Percentiles rank a stretch among this genome's conserved stretches.
Evolutionary conservation across 2,113 vertebrate species (phyloP).

Genomic region (Austrofundulus limnaeus): DNA sequence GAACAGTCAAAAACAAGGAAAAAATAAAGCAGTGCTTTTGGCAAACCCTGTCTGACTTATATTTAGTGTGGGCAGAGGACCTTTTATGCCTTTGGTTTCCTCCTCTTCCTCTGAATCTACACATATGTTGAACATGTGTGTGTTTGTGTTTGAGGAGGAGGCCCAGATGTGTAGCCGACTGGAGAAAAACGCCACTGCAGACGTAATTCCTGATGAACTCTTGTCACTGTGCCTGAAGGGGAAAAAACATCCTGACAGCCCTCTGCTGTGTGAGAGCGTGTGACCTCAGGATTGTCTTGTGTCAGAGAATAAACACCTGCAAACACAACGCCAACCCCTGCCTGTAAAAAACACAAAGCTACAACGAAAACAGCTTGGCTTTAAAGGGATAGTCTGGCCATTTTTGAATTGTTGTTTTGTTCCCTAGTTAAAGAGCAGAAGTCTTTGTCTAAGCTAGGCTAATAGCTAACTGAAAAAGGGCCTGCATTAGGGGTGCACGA

Average conservation of each 20-base stretch:
- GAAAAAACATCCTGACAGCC: slow-evolving; percentile 28
- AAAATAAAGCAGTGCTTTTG: slow-evolving; percentile 73
- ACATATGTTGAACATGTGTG: slow-evolving; percentile 62
- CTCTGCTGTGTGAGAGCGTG: slow-evolving; percentile 23
- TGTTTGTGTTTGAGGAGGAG: slow-evolving; percentile 40
- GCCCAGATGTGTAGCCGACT: slow-evolving; percentile 78
- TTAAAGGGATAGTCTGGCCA: too few relatives aligned
- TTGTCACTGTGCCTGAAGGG: slow-evolving; percentile 63
- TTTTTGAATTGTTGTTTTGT: too few relatives aligned
- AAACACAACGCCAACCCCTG: slow-evolving; percentile 17
- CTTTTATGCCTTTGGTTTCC: slow-evolving; percentile 78
- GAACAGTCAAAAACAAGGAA: slow-evolving; percentile 64
- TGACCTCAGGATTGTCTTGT: slow-evolving; percentile 45
- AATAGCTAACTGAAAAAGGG: too few relatives aligned
- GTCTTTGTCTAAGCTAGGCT: too few relatives aligned
- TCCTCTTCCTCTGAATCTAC: slow-evolving; percentile 73
- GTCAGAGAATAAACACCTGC: slow-evolving; percentile 23
- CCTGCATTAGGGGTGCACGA: too few relatives aligned
- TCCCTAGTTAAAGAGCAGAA: too few relatives aligned
- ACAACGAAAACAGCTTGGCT: slow-evolving; percentile 30
- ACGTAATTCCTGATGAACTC: slow-evolving; percentile 63
- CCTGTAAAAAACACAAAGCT: slow-evolving; percentile 21
- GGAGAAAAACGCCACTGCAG: slow-evolving; percentile 58
- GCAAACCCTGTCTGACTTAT: slow-evolving; percentile 76
- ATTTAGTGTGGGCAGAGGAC: slow-evolving; percentile 77